These are phyloP conservation scores for Noctua pronuba DNA, from an alignment of 2,888 invertebrate species.

Conservation along the genomic window DNA sequence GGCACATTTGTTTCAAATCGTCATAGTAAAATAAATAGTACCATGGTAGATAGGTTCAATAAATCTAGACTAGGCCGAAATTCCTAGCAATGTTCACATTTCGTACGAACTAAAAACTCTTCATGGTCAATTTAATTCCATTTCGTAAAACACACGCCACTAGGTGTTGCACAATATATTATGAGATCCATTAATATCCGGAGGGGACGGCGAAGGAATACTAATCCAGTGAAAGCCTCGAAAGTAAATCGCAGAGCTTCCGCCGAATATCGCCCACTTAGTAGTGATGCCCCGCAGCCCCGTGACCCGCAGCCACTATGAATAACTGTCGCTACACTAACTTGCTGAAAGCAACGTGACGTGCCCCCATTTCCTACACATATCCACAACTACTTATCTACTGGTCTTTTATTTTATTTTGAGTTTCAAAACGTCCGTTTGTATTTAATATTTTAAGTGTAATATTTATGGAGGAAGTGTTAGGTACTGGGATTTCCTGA, in stretches of 20 bases:
- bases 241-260: conserved; percentile 59
- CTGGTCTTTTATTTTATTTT: conserved; percentile 17
- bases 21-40: background rate
- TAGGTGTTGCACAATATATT: conserved; percentile 55
- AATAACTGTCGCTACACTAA: conserved; percentile 55
- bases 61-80: background rate
- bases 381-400: conserved; percentile 8
- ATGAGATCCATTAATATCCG: conserved; percentile 57
- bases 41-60: background rate
- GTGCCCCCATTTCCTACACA: conserved; percentile 24
- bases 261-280: conserved; percentile 60
- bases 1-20: background rate
- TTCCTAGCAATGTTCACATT: background rate
- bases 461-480: background rate
- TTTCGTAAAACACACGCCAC: conserved; percentile 18
- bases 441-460: background rate
- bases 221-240: conserved; percentile 58
- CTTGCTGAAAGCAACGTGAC: conserved; percentile 50
- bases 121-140: conserved; percentile 31
- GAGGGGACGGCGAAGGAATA: conserved; percentile 52
- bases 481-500: background rate
- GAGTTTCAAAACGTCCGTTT: background rate
- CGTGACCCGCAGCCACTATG: conserved; percentile 51
- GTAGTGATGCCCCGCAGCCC: conserved; percentile 54
- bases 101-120: background rate